Evolutionary conservation across 2,888 invertebrate species (phyloP).

Genomic region (Napeogenes sylphis): DNA sequence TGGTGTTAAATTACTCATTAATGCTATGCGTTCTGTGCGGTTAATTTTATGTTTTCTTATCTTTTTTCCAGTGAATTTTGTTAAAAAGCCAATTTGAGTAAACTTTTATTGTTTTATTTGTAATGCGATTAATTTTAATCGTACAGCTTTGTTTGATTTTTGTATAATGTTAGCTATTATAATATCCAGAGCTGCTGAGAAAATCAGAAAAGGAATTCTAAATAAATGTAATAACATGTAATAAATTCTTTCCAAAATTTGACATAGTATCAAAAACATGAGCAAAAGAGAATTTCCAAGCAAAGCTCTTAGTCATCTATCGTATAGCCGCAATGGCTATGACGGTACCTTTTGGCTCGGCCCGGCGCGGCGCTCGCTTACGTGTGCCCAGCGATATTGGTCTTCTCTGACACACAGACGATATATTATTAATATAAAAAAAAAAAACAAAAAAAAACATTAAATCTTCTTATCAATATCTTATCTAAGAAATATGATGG

Average conservation of each 20-base stretch:
- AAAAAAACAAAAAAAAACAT: not conserved
- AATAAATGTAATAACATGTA: conserved; percentile 7
- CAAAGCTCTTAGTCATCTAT: conserved; percentile 40
- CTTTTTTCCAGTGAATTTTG: too few species aligned
- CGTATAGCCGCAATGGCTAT: conserved; percentile 36
- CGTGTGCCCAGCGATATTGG: conserved; percentile 44
- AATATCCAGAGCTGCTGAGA: too few species aligned
- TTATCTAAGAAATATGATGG: too few species aligned
- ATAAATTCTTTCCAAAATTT: conserved; percentile 11
- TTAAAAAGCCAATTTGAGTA: too few species aligned
- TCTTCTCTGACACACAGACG: conserved; percentile 39
- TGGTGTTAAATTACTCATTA: too few species aligned
- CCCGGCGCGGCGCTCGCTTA: conserved; percentile 36
- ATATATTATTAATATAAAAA: conserved; percentile 15
- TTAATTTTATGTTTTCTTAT: too few species aligned
- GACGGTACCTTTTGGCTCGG: conserved; percentile 36
- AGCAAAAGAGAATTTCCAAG: conserved; percentile 44
- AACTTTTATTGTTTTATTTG: too few species aligned
- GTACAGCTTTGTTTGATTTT: too few species aligned
- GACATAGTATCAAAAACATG: conserved; percentile 29
- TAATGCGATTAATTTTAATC: too few species aligned
- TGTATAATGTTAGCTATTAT: too few species aligned
- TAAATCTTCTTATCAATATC: not conserved
- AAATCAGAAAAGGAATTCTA: conserved; percentile 1
- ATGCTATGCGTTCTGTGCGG: too few species aligned